Conservation (phyloP, 2,888 invertebrate species). For the Crepidodera aurea region DNA sequence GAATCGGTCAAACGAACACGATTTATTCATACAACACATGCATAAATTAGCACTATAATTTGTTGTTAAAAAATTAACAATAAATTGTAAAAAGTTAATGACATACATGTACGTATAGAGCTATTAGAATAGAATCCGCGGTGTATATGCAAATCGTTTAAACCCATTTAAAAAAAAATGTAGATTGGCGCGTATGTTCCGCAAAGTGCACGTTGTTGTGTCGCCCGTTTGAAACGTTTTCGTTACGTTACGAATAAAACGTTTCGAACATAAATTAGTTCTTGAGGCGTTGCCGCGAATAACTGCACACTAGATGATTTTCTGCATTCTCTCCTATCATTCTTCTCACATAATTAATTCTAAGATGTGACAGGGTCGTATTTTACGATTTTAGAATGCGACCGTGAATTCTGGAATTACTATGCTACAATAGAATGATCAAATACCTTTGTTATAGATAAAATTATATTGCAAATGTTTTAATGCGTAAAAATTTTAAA, state of each 20-base stretch:
- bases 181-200: background rate
- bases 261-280: slow-evolving; percentile 17
- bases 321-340: slow-evolving; percentile 33
- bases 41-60: too few relatives aligned
- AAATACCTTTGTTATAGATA: too few relatives aligned
- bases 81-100: too few relatives aligned
- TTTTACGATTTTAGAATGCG: background rate
- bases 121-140: background rate
- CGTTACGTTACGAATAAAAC: background rate
- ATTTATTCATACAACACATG: too few relatives aligned
- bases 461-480: too few relatives aligned
- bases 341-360: slow-evolving; percentile 28
- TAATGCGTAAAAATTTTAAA: too few relatives aligned
- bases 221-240: background rate
- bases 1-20: too few relatives aligned
- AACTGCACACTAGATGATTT: slow-evolving; percentile 32
- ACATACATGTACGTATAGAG: background rate
- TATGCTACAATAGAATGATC: too few relatives aligned
- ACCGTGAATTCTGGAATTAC: too few relatives aligned
- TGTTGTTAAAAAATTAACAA: too few relatives aligned
- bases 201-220: slow-evolving; percentile 6
- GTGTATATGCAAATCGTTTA: background rate
- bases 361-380: background rate
- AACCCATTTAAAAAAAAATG: background rate
- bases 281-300: slow-evolving; percentile 27